Conservation (phyloP, 1,140 invertebrate species). For the Listronotus bonariensis region DNA sequence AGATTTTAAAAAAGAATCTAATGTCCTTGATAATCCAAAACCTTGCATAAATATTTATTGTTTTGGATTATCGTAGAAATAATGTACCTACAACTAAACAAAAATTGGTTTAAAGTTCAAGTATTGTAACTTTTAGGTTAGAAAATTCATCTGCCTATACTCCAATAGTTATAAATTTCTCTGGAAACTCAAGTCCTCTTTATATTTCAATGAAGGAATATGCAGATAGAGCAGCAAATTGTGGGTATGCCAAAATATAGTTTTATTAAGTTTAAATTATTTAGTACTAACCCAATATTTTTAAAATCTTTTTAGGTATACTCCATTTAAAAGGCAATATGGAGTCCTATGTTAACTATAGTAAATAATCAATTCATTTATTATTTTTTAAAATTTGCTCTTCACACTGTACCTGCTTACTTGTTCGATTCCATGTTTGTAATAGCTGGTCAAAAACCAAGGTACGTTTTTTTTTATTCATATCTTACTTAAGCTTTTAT, state of each 20-base stretch:
- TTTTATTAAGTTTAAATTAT: too few species aligned
- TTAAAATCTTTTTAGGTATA: slow-evolving; percentile 9
- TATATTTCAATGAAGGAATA: slow-evolving; percentile 34
- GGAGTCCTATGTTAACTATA: slow-evolving; percentile 35
- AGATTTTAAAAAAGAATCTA: too few species aligned
- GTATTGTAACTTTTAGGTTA: too few species aligned
- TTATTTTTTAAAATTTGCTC: slow-evolving; percentile 70
- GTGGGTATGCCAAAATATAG: slow-evolving; percentile 13
- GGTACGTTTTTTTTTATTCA: slow-evolving; percentile 61
- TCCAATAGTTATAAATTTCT: slow-evolving; percentile 35
- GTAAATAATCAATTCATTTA: slow-evolving; percentile 58
- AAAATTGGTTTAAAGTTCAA: too few species aligned
- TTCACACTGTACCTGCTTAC: slow-evolving; percentile 83
- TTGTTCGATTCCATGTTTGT: slow-evolving; percentile 71
- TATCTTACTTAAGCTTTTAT: too few species aligned
- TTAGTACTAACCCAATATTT: too few species aligned
- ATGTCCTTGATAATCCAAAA: too few species aligned
- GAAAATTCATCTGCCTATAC: slow-evolving; percentile 10
- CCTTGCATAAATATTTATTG: too few species aligned
- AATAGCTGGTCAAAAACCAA: slow-evolving; percentile 74
- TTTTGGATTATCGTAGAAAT: too few species aligned
- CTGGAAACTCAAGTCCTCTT: slow-evolving; percentile 31
- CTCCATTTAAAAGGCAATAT: slow-evolving; percentile 38
- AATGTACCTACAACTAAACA: too few species aligned
- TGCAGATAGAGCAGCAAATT: slow-evolving; percentile 6